Conservation (phyloP, 2,888 invertebrate species). For the Parnassius apollo region DNA sequence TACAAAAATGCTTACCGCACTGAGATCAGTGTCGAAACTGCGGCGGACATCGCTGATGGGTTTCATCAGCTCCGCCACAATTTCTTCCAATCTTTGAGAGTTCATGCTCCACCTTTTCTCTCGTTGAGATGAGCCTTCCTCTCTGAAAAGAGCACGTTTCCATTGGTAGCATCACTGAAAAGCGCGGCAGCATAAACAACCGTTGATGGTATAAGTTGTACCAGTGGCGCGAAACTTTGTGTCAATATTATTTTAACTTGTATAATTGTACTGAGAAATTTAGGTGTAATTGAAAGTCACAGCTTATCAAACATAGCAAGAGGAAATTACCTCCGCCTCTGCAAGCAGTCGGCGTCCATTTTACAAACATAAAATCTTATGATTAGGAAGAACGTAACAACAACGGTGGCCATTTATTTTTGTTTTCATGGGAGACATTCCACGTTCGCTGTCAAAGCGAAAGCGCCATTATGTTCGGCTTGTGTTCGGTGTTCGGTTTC, state of each 20-base stretch:
- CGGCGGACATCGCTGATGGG: constrained; percentile 66
- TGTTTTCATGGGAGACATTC: constrained; percentile 69
- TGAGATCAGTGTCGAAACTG: constrained; percentile 70
- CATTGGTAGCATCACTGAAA: constrained; percentile 65
- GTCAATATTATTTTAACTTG: constrained; percentile 62
- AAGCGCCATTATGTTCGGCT: constrained; percentile 23
- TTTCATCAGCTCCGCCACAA: constrained; percentile 71
- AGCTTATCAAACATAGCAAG: constrained; percentile 20
- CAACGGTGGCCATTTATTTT: constrained; percentile 80
- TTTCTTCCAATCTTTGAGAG: constrained; percentile 66
- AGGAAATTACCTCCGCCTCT: constrained; percentile 53
- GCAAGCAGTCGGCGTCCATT: constrained; percentile 70
- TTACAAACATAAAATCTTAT: constrained; percentile 65
- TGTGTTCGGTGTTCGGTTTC: constrained; percentile 45
- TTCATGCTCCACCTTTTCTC: constrained; percentile 73
- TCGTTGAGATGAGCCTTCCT: constrained; percentile 51
- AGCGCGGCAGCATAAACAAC: constrained; percentile 39
- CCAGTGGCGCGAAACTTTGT: constrained; percentile 72
- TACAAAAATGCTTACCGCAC: constrained; percentile 55
- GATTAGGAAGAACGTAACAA: constrained; percentile 72
- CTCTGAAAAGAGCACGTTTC: constrained; percentile 63
- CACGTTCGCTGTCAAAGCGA: constrained; percentile 57
- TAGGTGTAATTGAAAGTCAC: constrained; percentile 13
- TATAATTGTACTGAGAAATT: constrained; percentile 36
- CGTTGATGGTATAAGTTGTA: constrained; percentile 41